Evolutionary conservation across 2,113 vertebrate species (phyloP).

Genomic region (Lophochroa leadbeateri): DNA sequence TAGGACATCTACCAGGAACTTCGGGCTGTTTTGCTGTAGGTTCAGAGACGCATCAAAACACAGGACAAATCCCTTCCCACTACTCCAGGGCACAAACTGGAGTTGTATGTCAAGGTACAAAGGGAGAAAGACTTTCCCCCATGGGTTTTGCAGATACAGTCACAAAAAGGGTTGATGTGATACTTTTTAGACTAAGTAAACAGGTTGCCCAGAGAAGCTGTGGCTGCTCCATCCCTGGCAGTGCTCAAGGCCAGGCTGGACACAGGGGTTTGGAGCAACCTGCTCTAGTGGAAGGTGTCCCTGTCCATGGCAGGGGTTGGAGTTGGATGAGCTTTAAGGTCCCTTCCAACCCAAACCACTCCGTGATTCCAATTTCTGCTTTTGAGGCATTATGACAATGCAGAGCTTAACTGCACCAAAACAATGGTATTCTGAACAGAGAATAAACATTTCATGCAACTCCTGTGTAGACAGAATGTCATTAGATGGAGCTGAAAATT

Average conservation of each 20-base stretch:
- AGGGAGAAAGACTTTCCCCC: background rate
- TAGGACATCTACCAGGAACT: background rate
- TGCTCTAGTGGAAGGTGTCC: too few relatives aligned
- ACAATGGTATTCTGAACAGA: background rate
- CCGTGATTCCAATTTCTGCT: background rate
- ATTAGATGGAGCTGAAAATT: background rate
- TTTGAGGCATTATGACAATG: background rate
- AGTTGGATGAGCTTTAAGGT: too few relatives aligned
- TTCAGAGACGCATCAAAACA: background rate
- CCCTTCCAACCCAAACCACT: too few relatives aligned
- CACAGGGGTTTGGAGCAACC: too few relatives aligned
- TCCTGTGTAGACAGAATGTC: background rate
- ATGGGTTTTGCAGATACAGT: background rate
- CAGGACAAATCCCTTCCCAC: background rate
- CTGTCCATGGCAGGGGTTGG: too few relatives aligned
- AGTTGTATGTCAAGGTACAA: background rate
- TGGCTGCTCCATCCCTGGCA: too few relatives aligned
- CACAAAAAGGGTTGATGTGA: background rate
- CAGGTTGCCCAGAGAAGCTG: too few relatives aligned
- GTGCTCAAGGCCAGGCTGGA: too few relatives aligned
- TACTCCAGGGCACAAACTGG: background rate
- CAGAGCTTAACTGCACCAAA: background rate
- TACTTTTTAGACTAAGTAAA: too few relatives aligned
- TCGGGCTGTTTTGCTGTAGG: background rate
- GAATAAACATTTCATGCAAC: background rate